Evolutionary conservation across 2,797 vertebrate genomes (phyloP).

Genomic region (Macropodus opercularis): DNA sequence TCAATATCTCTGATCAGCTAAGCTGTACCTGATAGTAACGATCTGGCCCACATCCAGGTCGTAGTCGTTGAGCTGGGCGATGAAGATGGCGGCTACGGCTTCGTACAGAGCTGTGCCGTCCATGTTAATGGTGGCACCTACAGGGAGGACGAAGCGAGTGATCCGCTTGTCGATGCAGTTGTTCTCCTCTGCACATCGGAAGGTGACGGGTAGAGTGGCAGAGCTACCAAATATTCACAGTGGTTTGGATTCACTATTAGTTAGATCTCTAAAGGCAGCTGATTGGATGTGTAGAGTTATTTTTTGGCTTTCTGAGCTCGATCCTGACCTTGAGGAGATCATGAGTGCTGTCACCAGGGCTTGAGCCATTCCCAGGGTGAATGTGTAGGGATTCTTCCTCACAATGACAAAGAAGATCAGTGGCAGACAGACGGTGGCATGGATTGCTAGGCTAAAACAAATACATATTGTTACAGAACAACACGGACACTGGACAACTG

Average conservation of each 20-base stretch:
- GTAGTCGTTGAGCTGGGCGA: constrained; percentile 92
- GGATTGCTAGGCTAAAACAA: constrained; percentile 88
- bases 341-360: constrained; percentile 96
- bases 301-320: not conserved
- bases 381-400: constrained; percentile 93
- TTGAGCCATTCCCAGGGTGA: constrained; percentile 94
- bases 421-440: constrained; percentile 88
- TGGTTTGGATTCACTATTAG: not conserved
- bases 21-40: constrained; percentile 91
- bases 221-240: constrained; percentile 80
- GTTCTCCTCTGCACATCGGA: constrained; percentile 96
- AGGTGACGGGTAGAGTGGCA: constrained; percentile 95
- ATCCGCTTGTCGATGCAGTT: constrained; percentile 94
- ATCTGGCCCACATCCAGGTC: constrained; percentile 91
- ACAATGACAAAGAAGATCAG: constrained; percentile 93
- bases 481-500: not conserved
- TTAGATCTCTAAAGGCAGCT: not conserved
- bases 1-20: not conserved
- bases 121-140: constrained; percentile 99
- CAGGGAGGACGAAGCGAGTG: constrained; percentile 95
- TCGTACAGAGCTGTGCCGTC: constrained; percentile 97
- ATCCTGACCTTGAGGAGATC: constrained; percentile 96
- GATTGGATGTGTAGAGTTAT: not conserved
- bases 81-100: constrained; percentile 96
- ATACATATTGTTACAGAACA: not conserved